These are phyloP conservation scores for Argya squamiceps DNA, from an alignment of 2,797 vertebrate genomes.

Conservation along the genomic window DNA sequence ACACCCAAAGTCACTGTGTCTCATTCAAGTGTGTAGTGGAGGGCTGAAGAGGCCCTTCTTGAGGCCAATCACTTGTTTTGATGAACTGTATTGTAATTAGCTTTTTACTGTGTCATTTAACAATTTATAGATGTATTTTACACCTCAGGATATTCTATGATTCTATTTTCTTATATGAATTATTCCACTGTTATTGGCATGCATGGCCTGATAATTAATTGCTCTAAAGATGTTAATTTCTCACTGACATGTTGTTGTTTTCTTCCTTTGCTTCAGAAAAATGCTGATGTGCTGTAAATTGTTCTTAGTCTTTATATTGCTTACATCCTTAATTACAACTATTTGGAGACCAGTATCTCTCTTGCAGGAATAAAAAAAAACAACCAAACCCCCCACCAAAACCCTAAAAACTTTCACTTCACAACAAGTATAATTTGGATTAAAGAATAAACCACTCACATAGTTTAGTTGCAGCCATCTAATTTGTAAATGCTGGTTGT, in stretches of 20 bases:
- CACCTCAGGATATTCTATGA: not conserved
- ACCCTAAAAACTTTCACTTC: slow-evolving; percentile 21
- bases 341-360: slow-evolving; percentile 3
- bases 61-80: not conserved
- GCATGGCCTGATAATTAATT: not conserved
- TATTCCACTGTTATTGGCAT: not conserved
- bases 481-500: slow-evolving; percentile 25
- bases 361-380: not conserved
- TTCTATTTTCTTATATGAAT: not conserved
- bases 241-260: not conserved
- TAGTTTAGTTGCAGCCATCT: not conserved
- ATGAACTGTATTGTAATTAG: not conserved
- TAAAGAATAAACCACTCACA: slow-evolving; percentile 4
- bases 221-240: not conserved
- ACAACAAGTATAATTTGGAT: not conserved
- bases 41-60: not conserved
- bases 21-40: not conserved
- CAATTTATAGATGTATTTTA: not conserved
- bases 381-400: not conserved
- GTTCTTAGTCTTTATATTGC: not conserved
- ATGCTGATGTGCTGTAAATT: slow-evolving; percentile 18
- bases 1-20: not conserved
- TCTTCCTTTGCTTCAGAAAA: slow-evolving; percentile 34
- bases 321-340: slow-evolving; percentile 37
- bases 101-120: not conserved